Evolutionary conservation across 2,113 vertebrate species (phyloP).

Genomic region (Tragulus kanchil): DNA sequence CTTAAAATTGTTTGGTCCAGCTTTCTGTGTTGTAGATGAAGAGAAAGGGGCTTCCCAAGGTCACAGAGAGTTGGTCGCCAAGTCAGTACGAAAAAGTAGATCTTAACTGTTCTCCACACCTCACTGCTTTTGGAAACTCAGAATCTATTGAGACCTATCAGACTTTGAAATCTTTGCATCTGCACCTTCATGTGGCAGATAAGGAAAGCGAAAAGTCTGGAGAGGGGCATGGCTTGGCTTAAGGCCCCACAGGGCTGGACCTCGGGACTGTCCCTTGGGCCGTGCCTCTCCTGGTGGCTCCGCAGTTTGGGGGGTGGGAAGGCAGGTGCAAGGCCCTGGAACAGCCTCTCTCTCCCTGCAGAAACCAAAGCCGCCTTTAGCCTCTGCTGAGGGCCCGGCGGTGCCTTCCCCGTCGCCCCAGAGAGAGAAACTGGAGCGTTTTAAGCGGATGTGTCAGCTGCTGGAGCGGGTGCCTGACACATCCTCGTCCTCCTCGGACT

Average conservation of each 20-base stretch:
- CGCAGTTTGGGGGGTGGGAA: not conserved
- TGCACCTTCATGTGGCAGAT: not conserved
- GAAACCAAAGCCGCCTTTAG: constrained; percentile 82
- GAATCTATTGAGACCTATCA: not conserved
- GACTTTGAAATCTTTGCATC: not conserved
- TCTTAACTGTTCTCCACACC: not conserved
- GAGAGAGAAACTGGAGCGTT: constrained; percentile 94
- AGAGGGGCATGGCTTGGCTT: not conserved
- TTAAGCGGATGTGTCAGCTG: constrained; percentile 95
- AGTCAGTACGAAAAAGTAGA: not conserved
- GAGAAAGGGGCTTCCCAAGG: not conserved
- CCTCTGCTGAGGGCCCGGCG: constrained; percentile 80
- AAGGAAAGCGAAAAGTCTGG: constrained; percentile 24
- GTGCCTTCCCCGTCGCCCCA: constrained; percentile 91
- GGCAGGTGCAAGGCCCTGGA: not conserved
- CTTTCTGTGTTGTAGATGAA: not conserved
- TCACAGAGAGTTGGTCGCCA: not conserved
- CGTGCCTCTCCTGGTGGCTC: constrained; percentile 21
- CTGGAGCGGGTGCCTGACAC: constrained; percentile 92
- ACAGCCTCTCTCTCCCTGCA: constrained; percentile 54
- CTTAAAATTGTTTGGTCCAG: not conserved
- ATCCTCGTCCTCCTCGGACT: constrained; percentile 93
- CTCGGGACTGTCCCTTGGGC: constrained; percentile 23
- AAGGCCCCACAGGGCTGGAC: not conserved
- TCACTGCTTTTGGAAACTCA: not conserved